phyloP scores from a whole-genome alignment of 2,888 invertebrate species.

The Eretmocerus hayati region DNA sequence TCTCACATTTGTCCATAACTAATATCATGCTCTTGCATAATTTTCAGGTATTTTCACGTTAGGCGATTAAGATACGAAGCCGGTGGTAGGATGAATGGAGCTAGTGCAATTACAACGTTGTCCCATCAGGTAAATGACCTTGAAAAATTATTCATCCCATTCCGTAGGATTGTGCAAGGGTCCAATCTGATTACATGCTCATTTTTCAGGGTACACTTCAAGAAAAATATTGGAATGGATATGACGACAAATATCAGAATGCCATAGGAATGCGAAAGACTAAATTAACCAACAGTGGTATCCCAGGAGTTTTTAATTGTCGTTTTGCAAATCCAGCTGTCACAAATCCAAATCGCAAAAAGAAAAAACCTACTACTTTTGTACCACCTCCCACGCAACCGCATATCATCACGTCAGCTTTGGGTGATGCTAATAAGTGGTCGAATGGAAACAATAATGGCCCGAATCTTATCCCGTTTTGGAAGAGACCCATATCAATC shows the following conservation, averaged over 20 bases:
- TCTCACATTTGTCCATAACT: background rate
- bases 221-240: slow-evolving; percentile 13
- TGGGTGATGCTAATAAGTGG: slow-evolving; percentile 36
- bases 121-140: slow-evolving; percentile 28
- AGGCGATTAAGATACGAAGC: slow-evolving; percentile 65
- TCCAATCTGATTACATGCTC: no score
- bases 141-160: no score
- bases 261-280: slow-evolving; percentile 27
- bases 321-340: slow-evolving; percentile 70
- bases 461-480: slow-evolving; percentile 57
- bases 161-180: no score
- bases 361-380: slow-evolving; percentile 85
- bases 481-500: slow-evolving; percentile 65
- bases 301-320: slow-evolving; percentile 86
- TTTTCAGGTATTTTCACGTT: slow-evolving; percentile 72
- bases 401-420: slow-evolving; percentile 39
- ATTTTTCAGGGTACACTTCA: slow-evolving; percentile 12
- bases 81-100: slow-evolving; percentile 49
- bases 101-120: slow-evolving; percentile 32
- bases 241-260: slow-evolving; percentile 15
- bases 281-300: slow-evolving; percentile 47
- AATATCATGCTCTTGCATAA: background rate
- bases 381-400: slow-evolving; percentile 64
- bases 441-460: slow-evolving; percentile 33
- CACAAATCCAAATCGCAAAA: slow-evolving; percentile 66